Evolutionary conservation across 1,140 invertebrate genomes (phyloP), one percentile per base, ranked within the genome.

Genomic region (Diorhabda carinulata): DNA sequence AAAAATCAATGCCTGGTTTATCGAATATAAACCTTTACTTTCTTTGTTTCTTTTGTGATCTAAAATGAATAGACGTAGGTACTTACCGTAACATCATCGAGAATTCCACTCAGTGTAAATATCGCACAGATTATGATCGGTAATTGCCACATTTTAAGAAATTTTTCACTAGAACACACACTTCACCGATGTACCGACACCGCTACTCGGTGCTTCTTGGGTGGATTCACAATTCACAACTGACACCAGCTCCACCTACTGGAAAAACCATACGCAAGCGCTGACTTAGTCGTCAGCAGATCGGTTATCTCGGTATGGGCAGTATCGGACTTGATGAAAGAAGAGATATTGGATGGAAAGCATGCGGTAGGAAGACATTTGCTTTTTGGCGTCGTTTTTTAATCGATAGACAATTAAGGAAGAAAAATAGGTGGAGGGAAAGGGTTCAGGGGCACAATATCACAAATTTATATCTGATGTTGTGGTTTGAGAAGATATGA

Each of bases 211-310:
- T 69, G 75, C 67, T 71, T 71, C 71, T 73, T 76, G 77, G 77
- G 76, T 78, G 74, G 73, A 76, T 76, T 71, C 70, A 69, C 68
- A 67, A 73, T 64, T 73, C 67, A 70, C 61, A 65, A 77, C 76
- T 77, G 76, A 77, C 68, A 66, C 70, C 76, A 77, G 78, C 78
- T 77, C 78, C 78, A 79, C 78, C 78, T 79, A 79, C 74, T 67
- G 74, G 72, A 59, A 72, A 67, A 40, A 60, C 57, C 63, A 7
- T 69, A 68, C 78, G 78, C 78, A 79, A 65, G 72, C 75, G 71
- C 72, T 45, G 45, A 65, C 60, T 74, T 70, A 74, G 73, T 74
- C 77, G 74, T 74, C 70, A 57, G 67, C 7, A 60, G 43, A 43
- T 70, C 25, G 52, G 68, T 72, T 73, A 41, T 69, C 61, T 61